Percentiles rank a stretch among this genome's conserved stretches.
Evolutionary conservation across 2,888 invertebrate genomes (phyloP).

Genomic region (Phortica okadai): DNA sequence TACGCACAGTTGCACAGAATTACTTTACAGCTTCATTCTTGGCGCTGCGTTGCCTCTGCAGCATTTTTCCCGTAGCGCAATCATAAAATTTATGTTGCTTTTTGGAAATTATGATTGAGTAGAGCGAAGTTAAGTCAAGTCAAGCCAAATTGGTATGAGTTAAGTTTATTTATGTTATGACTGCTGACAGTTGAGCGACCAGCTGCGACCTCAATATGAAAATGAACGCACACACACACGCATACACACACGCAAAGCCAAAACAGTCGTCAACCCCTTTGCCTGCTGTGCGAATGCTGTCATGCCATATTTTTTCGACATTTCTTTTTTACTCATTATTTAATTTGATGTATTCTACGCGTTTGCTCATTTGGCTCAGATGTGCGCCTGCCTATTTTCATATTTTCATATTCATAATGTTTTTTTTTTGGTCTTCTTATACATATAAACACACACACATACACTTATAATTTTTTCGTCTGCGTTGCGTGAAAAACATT

Average conservation of each 20-base stretch:
- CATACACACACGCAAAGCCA: not conserved
- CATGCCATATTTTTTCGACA: not conserved
- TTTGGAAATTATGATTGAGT: not conserved
- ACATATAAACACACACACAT: too few relatives aligned
- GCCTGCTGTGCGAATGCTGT: not conserved
- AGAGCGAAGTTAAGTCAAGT: not conserved
- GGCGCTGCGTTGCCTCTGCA: too few relatives aligned
- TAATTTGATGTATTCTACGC: not conserved
- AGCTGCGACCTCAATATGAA: not conserved
- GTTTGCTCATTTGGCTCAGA: not conserved
- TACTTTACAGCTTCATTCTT: not conserved
- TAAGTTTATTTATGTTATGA: not conserved
- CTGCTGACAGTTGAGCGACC: slow-evolving; percentile 1
- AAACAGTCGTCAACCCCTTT: not conserved
- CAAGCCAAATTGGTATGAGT: not conserved
- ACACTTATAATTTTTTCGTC: not conserved
- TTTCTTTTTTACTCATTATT: not conserved
- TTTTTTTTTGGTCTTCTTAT: too few relatives aligned
- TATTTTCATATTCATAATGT: not conserved
- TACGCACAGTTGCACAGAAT: not conserved
- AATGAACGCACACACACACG: not conserved
- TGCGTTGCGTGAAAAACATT: slow-evolving; percentile 2
- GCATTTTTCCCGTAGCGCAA: too few relatives aligned
- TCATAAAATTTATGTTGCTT: slow-evolving; percentile 6
- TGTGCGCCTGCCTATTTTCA: not conserved